phyloP scores from a whole-genome alignment of 2,113 vertebrate species.

The Condylura cristata region DNA sequence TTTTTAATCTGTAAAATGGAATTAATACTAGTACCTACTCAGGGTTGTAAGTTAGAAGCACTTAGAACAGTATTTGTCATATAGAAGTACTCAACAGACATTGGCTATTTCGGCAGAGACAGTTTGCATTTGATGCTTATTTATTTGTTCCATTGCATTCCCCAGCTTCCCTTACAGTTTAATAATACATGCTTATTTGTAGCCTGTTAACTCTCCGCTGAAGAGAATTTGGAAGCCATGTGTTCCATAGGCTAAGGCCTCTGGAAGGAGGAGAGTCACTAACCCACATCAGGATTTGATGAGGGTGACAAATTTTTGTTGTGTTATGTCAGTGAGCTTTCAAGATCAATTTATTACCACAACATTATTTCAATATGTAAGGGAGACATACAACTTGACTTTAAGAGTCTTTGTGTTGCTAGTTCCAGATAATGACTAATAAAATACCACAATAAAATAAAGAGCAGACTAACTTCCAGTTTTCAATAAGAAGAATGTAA shows the following conservation, averaged over 20 bases:
- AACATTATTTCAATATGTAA: not conserved
- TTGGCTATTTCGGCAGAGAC: not conserved
- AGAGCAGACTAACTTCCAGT: not conserved
- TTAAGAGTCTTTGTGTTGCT: not conserved
- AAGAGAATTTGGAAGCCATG: not conserved
- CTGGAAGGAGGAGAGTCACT: not conserved
- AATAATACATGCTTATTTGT: not conserved
- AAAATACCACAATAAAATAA: not conserved
- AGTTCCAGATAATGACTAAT: not conserved
- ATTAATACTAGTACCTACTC: not conserved
- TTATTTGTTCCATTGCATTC: not conserved
- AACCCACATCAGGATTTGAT: too few species aligned
- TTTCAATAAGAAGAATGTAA: slow-evolving; percentile 6
- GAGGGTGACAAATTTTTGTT: not conserved
- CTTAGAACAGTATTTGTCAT: not conserved
- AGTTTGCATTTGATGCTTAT: not conserved
- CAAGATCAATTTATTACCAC: not conserved
- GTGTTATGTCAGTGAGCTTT: not conserved
- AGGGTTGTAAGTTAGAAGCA: not conserved
- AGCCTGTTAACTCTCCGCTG: not conserved
- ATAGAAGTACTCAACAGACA: not conserved
- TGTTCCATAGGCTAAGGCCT: not conserved
- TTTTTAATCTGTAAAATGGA: not conserved
- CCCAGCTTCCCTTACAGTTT: not conserved
- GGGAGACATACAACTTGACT: not conserved